Base-by-base conservation (phyloP, 2,888 invertebrate genomes). In the Hoplodrina ambigua region DNA sequence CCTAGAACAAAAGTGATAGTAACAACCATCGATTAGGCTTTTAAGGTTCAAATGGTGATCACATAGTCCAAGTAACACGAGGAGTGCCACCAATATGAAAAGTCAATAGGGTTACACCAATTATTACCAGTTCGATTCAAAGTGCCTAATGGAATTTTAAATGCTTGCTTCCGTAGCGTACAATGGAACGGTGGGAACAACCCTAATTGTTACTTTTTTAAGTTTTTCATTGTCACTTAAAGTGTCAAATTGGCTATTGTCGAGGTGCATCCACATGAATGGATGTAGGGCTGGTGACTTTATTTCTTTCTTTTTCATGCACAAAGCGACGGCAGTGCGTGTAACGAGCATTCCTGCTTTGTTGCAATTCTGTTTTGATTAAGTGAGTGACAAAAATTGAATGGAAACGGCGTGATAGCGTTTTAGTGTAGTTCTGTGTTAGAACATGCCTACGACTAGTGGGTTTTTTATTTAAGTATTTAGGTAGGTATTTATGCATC, bases 71-170 rank as follows among this genome's bases (percentile, higher is more conserved):
- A 78, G 79, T 60, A 52, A 66, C 68, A 37, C 46, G 46, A 78
- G 55, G 46, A 78, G 55, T 61, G 66, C 66, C 57, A 71, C 82
- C 82, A 70, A 80, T 76, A 74, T 80, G 72, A 74, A 80, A 78
- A 78, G 75, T 82, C 80, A 82, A 83, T 83, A 82, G 84, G 83
- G 80, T 85, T 86, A 85, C 84, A 80, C 85, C 87, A 87, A 89
- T 89, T 87, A 87, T 82, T 73, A 83, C 78, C 85, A 82, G 80
- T 79, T 78, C 88, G 85, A 89, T 89, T 90, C 89, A 88, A 88
- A 90, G 91, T 86, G 90, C 89, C 91, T 95, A 95, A 95, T 96
- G 95, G 95, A 94, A 93, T 93, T 94, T 95, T 95, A 95, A 96
- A 95, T 93, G 93, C 89, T 90, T 88, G 90, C 91, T 94, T 94